Percentiles rank a stretch among this genome's conserved stretches.
Evolutionary conservation across 2,797 vertebrate genomes (phyloP).

Genomic region (Cottoperca gobio): DNA sequence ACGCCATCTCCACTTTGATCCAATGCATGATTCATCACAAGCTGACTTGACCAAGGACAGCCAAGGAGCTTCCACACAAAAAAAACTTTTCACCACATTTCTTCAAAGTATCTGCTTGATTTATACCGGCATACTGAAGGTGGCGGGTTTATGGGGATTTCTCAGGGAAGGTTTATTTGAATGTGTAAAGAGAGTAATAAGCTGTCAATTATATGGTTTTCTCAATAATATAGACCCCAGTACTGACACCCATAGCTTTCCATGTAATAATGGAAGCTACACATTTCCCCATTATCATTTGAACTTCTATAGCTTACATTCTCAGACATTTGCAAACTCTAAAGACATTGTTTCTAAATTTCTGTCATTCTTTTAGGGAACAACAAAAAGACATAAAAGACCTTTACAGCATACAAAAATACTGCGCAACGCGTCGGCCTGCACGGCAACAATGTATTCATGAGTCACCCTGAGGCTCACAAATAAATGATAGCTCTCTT

Average conservation of each 20-base stretch:
- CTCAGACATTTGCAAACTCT: slow-evolving; percentile 1
- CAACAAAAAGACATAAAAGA: too few species aligned
- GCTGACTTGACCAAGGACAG: slow-evolving; percentile 74
- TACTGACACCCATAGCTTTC: slow-evolving; percentile 8
- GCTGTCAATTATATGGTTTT: slow-evolving; percentile 7
- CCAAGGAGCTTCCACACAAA: slow-evolving; percentile 56
- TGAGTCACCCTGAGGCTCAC: slow-evolving; percentile 40
- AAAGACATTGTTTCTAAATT: background rate
- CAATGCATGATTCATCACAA: slow-evolving; percentile 82
- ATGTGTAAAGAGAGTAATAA: slow-evolving; percentile 8
- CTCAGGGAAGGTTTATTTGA: background rate
- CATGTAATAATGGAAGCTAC: background rate
- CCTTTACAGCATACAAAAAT: slow-evolving; percentile 9
- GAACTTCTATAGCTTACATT: background rate
- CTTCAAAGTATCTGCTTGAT: slow-evolving; percentile 11
- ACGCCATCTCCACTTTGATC: slow-evolving; percentile 69
- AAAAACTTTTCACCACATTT: slow-evolving; percentile 44
- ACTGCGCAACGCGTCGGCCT: background rate
- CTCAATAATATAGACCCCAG: background rate
- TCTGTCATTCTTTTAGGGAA: background rate
- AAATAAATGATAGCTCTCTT: slow-evolving; percentile 27
- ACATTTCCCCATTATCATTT: background rate
- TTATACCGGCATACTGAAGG: slow-evolving; percentile 14
- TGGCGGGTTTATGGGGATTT: slow-evolving; percentile 16
- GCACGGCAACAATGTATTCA: background rate